Base-by-base conservation (phyloP, 2,888 invertebrate genomes). In the Cartodere bifasciata region DNA sequence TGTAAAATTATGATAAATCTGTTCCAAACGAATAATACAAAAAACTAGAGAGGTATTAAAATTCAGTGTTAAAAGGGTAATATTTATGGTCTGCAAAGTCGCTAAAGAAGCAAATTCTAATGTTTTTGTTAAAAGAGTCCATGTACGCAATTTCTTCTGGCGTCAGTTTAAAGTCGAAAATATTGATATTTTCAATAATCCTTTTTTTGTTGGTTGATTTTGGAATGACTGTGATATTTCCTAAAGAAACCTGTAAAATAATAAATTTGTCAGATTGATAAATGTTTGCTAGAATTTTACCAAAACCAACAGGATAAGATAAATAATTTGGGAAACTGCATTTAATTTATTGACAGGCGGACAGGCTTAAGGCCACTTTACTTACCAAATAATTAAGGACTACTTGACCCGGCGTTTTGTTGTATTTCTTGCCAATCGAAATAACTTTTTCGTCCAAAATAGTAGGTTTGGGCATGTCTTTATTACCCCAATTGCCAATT, bases 191-290 rank as follows among this genome's bases (percentile, higher is more conserved):
- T 49, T 75, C 67, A 29, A 64, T 63, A 52, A 84, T 76, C 44
- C 80, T 67, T 0, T 68, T 59, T 43, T 75, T 75, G 1, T 69
- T 85, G 10, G 84, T 81, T 0, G 85, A 85, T 55, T 88, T 90
- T 0, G 88, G 87, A 39, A 88, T 82, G 10, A 83, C 80, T 15
- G 43, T 35, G 23, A 58, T 49, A 4, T 64, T 65, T 3, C 58
- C 54, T 32, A 55, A 40, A 23, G 45, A 43, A 13, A 53, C 34
- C 52, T 52, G 30, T 28, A 49, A 44, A 38, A n/a, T n/a, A n/a
- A n/a, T n/a, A n/a, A n/a, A n/a, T n/a, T n/a, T n/a, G n/a, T n/a
- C n/a, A n/a, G n/a, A n/a, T n/a, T n/a, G n/a, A n/a, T n/a, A n/a
- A n/a, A n/a, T n/a, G n/a, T n/a, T n/a, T n/a, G n/a, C n/a, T n/a